Base-by-base conservation (phyloP, 1,140 invertebrate species). In the Drosophila auraria region DNA sequence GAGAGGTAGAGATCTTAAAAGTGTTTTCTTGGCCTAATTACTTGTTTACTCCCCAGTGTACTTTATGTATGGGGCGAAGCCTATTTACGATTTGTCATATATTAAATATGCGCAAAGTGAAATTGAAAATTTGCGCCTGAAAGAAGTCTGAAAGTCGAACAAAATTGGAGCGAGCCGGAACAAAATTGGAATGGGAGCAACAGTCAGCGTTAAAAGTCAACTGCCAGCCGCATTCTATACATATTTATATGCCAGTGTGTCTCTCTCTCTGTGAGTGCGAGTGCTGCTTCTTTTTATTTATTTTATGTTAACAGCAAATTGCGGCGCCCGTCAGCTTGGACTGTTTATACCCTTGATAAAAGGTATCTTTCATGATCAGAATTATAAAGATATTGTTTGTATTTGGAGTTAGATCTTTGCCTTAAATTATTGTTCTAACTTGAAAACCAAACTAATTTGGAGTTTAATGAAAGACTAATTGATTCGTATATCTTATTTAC, bases 291-390 rank as follows among this genome's bases (percentile, higher is more conserved):
- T 47, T 82, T 78, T 81, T 81, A 82, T 84, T 84, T 84, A 78
- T 84, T 84, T 86, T 69, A 86, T 86, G 82, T 82, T 84, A 81
- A 86, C 73, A 78, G 78, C 60, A 70, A 73, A 78, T 75, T 74
- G 72, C 70, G 70, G 69, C 70, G 72, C 72, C 72, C 59, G 71
- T 73, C 71, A 73, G 56, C 65, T 78, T 70, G 64, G 42, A 60
- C 58, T 27, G 69, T 33, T 57, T 38, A 40, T 49, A 38, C 53
- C 23, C 25, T 36, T 14, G 36, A 25, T 57, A 25, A 14, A 20
- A 20, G 5, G 54, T 40, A 40, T 56, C 33, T 5, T 33, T 33
- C 27, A 6, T 30, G 27, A 7, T 30, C 27, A 30, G 27, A 27
- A 27, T n/a, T n/a, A n/a, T n/a, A n/a, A n/a, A n/a, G n/a, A n/a